Conservation (phyloP, 2,113 vertebrate genomes). For the Artemisiospiza belli region DNA sequence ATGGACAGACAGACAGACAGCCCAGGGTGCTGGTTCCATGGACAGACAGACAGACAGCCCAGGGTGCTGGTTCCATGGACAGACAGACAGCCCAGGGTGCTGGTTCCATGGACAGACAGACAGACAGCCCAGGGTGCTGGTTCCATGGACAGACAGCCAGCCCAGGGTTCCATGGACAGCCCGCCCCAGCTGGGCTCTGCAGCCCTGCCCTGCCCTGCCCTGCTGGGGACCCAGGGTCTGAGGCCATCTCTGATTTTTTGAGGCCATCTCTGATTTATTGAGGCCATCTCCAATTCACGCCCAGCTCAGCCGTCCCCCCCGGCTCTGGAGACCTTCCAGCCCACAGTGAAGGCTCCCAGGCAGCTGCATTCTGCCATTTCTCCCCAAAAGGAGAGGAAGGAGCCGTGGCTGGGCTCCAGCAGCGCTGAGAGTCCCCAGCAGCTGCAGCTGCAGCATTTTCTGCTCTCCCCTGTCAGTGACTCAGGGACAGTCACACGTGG, state of each 20-base stretch:
- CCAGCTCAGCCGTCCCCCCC: accelerated
- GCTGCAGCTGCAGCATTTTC: conserved; percentile 17
- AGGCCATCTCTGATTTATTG: too few relatives aligned
- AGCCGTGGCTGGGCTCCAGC: not conserved
- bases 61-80: too few relatives aligned
- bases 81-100: too few relatives aligned
- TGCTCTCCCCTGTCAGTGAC: not conserved
- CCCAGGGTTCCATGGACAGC: too few relatives aligned
- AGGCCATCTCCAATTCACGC: too few relatives aligned
- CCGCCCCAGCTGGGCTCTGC: not conserved
- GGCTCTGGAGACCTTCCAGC: not conserved
- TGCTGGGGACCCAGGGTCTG: too few relatives aligned
- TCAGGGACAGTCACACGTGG: not conserved
- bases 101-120: too few relatives aligned
- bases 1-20: too few relatives aligned
- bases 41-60: too few relatives aligned
- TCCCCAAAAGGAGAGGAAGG: not conserved
- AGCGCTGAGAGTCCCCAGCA: not conserved
- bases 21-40: too few relatives aligned
- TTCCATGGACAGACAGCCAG: too few relatives aligned
- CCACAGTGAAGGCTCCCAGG: not conserved
- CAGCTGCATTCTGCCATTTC: conserved; percentile 12
- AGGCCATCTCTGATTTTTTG: not conserved
- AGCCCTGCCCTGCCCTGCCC: not conserved
- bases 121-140: too few relatives aligned